Evolutionary conservation across 2,888 invertebrate species (phyloP), one percentile per base, ranked within the genome.

Genomic region (Ernsta delagoae): DNA sequence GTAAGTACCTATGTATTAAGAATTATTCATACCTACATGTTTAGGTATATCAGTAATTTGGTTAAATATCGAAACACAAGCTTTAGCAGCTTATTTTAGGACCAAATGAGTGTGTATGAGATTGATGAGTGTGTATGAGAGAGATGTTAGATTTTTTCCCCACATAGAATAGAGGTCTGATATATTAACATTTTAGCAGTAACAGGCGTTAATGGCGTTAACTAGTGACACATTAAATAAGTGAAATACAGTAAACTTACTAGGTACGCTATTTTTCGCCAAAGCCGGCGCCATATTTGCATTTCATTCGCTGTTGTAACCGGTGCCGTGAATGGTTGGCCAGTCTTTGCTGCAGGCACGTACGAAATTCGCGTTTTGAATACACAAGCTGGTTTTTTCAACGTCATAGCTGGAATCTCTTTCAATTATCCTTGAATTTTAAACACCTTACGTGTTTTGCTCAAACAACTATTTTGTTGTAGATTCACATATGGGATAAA

Each of bases 261-360:
- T 67, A 43, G 43, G 45, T 43, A 43, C 4, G 56, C 45, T 56
- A 56, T 67, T 56, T 61, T 67, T 54, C 56, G 36, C 24, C 11
- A 16, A 36, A 8, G 43, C 8, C 8, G 62, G 62, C 61, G 67
- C 45, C 54, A 57, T 62, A 72, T 74, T 73, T 70, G 71, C 72
- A 72, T 73, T 72, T 75, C 72, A 70, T 71, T 70, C 67, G 54
- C 60, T 75, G 75, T 75, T 68, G 75, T 72, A 76, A 76, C 71
- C 68, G 68, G 56, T 70, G 65, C 60, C 60, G 70, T 72, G 70
- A 72, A 71, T 70, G 71, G 68, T 59, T 73, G 65, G 41, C 66
- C 70, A 66, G 67, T 70, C 69, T 70, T 71, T 72, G 65, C 68
- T 62, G 68, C 68, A 72, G 56, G 74, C 72, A 74, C 71, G 74